phyloP scores from a whole-genome alignment of 2,888 invertebrate species.

The Eutolmus rufibarbis region DNA sequence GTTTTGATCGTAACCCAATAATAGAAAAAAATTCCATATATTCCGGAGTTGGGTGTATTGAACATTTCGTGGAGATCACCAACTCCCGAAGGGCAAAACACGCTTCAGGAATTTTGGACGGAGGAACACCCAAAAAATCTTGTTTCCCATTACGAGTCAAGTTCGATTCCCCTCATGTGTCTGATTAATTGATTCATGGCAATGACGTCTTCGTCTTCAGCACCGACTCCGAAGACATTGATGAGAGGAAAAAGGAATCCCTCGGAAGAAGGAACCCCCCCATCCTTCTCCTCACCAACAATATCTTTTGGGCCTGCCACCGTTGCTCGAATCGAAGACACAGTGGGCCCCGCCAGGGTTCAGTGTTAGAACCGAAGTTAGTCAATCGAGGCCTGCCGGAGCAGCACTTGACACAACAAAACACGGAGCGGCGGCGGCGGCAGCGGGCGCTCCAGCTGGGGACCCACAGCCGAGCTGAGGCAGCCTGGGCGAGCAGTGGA shows the following conservation, averaged over 20 bases:
- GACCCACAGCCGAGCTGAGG: neutral
- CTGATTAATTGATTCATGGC: conserved; percentile 30
- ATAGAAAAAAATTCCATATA: neutral
- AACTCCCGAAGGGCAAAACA: neutral
- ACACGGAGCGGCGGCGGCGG: neutral
- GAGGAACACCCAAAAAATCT: neutral
- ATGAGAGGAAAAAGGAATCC: conserved; percentile 28
- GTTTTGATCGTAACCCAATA: neutral
- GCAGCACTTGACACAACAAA: neutral
- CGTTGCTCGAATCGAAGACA: neutral
- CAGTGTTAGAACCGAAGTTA: conserved; percentile 1
- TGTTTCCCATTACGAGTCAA: neutral
- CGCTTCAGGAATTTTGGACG: neutral
- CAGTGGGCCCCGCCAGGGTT: neutral
- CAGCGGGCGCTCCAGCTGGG: neutral
- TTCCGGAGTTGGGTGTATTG: neutral
- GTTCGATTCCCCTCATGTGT: neutral
- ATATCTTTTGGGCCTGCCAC: neutral
- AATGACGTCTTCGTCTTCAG: conserved; percentile 34
- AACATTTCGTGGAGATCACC: neutral
- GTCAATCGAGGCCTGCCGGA: neutral
- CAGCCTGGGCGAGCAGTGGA: neutral
- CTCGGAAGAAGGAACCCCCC: neutral
- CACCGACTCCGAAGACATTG: neutral
- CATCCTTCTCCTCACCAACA: neutral